Evolutionary conservation across 1,140 invertebrate species (phyloP).

Genomic region (Drosophila mojavensis): DNA sequence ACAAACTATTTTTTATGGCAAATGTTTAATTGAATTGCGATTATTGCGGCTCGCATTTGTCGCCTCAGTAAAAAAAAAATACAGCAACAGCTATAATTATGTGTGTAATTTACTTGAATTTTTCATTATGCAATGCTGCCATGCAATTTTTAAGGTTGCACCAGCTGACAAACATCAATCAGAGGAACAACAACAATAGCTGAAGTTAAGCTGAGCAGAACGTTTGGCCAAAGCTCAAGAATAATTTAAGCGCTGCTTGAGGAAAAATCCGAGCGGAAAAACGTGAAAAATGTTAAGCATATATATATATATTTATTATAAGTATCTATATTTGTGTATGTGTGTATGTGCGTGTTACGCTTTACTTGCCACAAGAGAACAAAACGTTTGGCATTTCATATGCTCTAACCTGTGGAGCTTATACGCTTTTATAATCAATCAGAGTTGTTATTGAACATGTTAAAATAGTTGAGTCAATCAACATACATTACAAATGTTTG

Average conservation of each 20-base stretch:
- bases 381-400: conserved; percentile 62
- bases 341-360: conserved; percentile 43
- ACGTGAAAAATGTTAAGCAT: conserved; percentile 67
- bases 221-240: conserved; percentile 64
- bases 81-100: conserved; percentile 59
- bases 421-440: neutral
- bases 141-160: conserved; percentile 57
- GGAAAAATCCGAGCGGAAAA: conserved; percentile 53
- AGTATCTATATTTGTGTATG: neutral
- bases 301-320: too few relatives aligned
- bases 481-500: neutral
- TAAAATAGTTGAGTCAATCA: too few relatives aligned
- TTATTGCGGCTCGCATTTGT: conserved; percentile 32
- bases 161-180: conserved; percentile 80
- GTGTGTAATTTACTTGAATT: conserved; percentile 77
- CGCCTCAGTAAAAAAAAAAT: conserved; percentile 29
- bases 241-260: conserved; percentile 52
- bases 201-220: conserved; percentile 74
- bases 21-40: conserved; percentile 77
- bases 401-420: neutral
- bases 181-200: conserved; percentile 42
- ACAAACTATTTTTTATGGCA: conserved; percentile 54
- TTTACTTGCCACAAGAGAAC: conserved; percentile 70
- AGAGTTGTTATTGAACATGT: too few relatives aligned
- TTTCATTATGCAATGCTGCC: conserved; percentile 49